Conservation (phyloP, 2,797 vertebrate genomes). For the Simalia tracyae region DNA sequence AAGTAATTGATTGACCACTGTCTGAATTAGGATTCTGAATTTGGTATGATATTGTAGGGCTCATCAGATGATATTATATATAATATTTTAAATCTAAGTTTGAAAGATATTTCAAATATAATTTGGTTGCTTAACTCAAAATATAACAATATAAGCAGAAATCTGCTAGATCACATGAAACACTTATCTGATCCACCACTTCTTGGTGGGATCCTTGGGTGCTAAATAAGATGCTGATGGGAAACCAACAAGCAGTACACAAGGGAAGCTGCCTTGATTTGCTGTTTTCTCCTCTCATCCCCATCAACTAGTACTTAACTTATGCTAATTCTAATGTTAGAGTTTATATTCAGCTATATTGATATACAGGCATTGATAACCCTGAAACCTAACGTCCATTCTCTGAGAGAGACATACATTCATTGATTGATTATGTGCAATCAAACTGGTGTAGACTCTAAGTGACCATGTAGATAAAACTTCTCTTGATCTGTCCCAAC, state of each 20-base stretch:
- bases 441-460: background rate
- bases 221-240: background rate
- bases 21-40: no score
- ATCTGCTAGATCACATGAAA: background rate
- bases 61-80: background rate
- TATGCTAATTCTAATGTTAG: background rate
- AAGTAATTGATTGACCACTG: background rate
- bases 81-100: background rate
- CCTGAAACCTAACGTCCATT: background rate
- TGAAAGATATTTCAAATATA: background rate
- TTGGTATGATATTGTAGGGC: background rate
- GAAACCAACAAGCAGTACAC: background rate
- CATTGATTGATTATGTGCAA: background rate
- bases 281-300: background rate
- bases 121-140: background rate
- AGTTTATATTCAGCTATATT: background rate
- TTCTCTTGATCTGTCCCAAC: no score
- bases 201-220: background rate
- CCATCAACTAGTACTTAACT: background rate
- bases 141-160: background rate
- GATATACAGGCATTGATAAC: background rate
- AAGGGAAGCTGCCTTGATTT: background rate
- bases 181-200: fast-evolving
- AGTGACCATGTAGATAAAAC: background rate
- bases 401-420: no score